Evolutionary conservation across 2,797 vertebrate genomes (phyloP).

Genomic region (Artibeus lituratus): DNA sequence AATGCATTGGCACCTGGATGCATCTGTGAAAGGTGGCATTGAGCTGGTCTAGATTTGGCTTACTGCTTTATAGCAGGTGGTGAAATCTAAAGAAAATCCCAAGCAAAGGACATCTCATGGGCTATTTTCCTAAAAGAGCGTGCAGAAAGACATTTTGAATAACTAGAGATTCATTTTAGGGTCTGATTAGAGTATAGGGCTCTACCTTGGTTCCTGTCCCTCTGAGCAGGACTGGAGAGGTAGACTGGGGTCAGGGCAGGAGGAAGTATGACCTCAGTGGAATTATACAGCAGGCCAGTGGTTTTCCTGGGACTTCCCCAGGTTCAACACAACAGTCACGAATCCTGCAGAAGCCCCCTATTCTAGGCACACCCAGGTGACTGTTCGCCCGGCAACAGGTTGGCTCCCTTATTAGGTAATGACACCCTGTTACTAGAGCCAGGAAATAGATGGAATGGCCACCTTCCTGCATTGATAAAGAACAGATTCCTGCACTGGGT

Average conservation of each 20-base stretch:
- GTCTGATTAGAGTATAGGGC: not conserved
- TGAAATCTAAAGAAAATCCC: conserved; percentile 18
- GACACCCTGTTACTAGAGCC: not conserved
- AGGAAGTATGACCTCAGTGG: rapidly evolving
- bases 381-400: not conserved
- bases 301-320: not conserved
- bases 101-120: not conserved
- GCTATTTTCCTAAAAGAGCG: not conserved
- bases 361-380: not conserved
- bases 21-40: not conserved
- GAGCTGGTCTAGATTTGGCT: not conserved
- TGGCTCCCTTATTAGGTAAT: not conserved
- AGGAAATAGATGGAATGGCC: not conserved
- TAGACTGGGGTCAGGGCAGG: not conserved
- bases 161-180: not conserved
- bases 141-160: not conserved
- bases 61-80: conserved; percentile 15
- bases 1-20: not conserved
- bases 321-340: not conserved
- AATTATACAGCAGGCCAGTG: too few species aligned
- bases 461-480: not conserved
- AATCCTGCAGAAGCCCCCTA: not conserved
- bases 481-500: not conserved
- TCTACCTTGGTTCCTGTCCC: not conserved
- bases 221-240: not conserved